Base-by-base conservation (phyloP, 1,140 invertebrate genomes). In the Achroia grisella region DNA sequence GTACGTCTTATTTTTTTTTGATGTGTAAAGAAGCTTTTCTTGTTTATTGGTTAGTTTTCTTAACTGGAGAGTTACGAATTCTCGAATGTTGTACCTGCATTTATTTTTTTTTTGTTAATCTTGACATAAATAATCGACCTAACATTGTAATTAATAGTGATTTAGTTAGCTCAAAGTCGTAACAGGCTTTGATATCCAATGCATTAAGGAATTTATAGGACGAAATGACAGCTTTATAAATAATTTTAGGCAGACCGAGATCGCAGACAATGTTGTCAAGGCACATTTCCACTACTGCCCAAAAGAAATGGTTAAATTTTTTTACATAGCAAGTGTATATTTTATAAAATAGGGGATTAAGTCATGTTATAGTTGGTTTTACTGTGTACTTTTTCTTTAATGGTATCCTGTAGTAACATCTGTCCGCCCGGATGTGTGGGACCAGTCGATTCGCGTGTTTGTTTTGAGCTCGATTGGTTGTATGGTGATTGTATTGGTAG, bases 21-120 rank as follows among this genome's bases (percentile, higher is more conserved):
- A n/a, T n/a, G n/a, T n/a, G 69, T 70, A 63, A 74, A 37, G 71
- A 68, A 52, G 75, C 61, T 78, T 79, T 74, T 77, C 68, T 80
- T 72, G 76, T 80, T 23, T 73, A 75, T 80, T 67, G 72, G 80
- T 77, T 81, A 74, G 71, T 71, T 77, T 82, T 78, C 62, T 80
- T 72, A 74, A 79, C 70, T 75, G 69, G 81, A 83, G 82, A 87
- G 82, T 79, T 71, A 73, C 56, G 64, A 69, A 83, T 86, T 84
- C 86, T 87, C 84, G 86, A 86, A 84, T 85, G 72, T 85, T 86
- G 86, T 87, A 87, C 86, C 86, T 87, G 86, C 84, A 86, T 87
- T 86, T 86, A 85, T 70, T 79, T 78, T 34, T 34, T 72, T 70
- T 79, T 84, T 75, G 70, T 80, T 82, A 71, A 70, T 79, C 71